phyloP scores from a whole-genome alignment of 1,140 invertebrate species.

The Spodoptera litura region DNA sequence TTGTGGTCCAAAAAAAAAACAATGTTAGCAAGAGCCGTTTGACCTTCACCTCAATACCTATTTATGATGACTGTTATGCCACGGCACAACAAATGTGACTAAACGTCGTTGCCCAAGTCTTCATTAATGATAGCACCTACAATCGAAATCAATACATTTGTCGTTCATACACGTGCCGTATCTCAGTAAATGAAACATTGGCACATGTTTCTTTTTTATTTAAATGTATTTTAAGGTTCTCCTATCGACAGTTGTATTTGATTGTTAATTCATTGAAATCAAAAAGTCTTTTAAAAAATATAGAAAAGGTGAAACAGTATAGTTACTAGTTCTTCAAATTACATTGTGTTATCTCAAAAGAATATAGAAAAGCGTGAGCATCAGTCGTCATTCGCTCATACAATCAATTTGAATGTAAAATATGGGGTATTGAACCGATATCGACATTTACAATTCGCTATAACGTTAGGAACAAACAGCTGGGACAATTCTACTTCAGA shows the following conservation, averaged over 20 bases:
- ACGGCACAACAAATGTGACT: conserved; percentile 56
- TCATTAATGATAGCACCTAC: conserved; percentile 47
- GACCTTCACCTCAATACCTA: conserved; percentile 65
- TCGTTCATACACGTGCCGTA: conserved; percentile 48
- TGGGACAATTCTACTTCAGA: conserved; percentile 30
- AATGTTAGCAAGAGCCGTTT: conserved; percentile 28
- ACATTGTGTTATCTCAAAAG: conserved; percentile 21
- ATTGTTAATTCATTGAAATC: neutral
- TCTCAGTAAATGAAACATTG: conserved; percentile 27
- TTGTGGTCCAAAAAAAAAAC: conserved; percentile 28
- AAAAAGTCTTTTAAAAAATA: neutral
- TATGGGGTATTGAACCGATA: conserved; percentile 53
- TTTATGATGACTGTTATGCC: conserved; percentile 54
- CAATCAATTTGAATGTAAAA: conserved; percentile 54
- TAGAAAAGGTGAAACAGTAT: neutral
- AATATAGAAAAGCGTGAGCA: conserved; percentile 16
- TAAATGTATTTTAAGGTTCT: conserved; percentile 3
- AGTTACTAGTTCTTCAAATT: neutral
- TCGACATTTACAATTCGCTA: conserved; percentile 50
- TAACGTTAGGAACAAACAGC: conserved; percentile 49
- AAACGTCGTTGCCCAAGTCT: conserved; percentile 53
- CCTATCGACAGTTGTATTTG: neutral
- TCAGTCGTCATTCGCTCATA: conserved; percentile 43
- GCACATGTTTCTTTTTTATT: conserved; percentile 7
- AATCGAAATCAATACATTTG: conserved; percentile 37